Percentiles rank a stretch among this genome's conserved stretches.
phyloP scores from a whole-genome alignment of 2,797 vertebrate genomes.

The Macrochelys suwanniensis region DNA sequence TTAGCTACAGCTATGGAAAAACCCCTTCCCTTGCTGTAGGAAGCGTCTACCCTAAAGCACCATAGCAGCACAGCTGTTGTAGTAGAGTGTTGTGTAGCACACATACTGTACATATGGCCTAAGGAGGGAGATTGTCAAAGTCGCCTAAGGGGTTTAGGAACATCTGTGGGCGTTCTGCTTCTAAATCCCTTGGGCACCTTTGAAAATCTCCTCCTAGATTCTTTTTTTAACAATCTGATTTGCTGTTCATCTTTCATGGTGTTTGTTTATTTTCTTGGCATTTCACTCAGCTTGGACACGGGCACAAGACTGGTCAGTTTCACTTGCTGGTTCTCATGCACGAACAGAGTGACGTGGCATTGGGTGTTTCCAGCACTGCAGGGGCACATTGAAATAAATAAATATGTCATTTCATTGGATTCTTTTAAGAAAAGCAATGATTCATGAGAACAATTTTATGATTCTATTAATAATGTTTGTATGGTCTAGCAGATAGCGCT shows the following conservation, averaged over 20 bases:
- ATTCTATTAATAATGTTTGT: conserved; percentile 15
- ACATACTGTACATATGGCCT: not conserved
- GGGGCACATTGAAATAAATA: not conserved
- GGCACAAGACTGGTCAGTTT: not conserved
- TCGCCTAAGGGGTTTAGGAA: not conserved
- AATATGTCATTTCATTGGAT: not conserved
- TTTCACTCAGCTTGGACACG: not conserved
- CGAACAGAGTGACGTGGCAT: accelerated
- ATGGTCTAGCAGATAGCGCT: not conserved
- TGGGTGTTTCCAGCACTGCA: not conserved
- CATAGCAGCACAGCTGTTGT: not conserved
- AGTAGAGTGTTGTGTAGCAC: not conserved
- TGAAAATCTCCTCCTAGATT: not conserved
- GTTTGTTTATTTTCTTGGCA: not conserved
- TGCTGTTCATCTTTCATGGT: not conserved
- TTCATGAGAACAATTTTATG: conserved; percentile 11
- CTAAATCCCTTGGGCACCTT: not conserved
- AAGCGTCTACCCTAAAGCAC: not conserved
- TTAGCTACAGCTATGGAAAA: not conserved
- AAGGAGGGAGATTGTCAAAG: not conserved
- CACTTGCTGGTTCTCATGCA: not conserved
- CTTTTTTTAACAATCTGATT: not conserved
- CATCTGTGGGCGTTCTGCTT: conserved; percentile 34
- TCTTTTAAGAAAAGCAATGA: conserved; percentile 16
- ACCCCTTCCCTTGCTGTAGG: not conserved